These are phyloP conservation scores for Branchinecta sandiegonensis DNA, from an alignment of 2,888 invertebrate genomes.

Conservation along the genomic window DNA sequence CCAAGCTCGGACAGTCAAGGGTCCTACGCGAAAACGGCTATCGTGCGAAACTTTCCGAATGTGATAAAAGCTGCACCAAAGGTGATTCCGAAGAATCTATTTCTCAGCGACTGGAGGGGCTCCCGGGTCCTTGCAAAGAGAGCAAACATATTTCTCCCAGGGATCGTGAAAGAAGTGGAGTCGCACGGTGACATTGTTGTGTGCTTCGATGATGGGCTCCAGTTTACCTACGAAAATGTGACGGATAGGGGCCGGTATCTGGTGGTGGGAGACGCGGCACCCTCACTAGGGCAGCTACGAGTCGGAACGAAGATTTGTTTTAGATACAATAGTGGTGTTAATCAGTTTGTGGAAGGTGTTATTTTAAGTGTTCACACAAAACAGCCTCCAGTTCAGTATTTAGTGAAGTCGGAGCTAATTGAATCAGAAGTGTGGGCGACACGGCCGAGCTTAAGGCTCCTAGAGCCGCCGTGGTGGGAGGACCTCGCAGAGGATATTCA, in stretches of 20 bases:
- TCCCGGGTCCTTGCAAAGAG: slow-evolving; percentile 79
- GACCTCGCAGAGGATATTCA: slow-evolving; percentile 51
- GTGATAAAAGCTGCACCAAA: not conserved
- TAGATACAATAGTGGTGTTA: slow-evolving; percentile 40
- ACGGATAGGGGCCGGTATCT: slow-evolving; percentile 58
- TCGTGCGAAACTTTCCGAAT: not conserved
- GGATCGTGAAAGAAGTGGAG: slow-evolving; percentile 60
- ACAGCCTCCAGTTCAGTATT: slow-evolving; percentile 45
- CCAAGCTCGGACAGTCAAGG: not conserved
- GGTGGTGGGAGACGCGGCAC: slow-evolving; percentile 84
- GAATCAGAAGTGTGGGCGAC: slow-evolving; percentile 45
- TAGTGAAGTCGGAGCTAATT: slow-evolving; percentile 32
- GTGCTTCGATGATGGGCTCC: slow-evolving; percentile 59
- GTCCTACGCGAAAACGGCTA: slow-evolving; percentile 6
- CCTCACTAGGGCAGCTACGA: slow-evolving; percentile 59
- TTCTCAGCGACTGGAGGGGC: slow-evolving; percentile 84
- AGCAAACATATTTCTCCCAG: slow-evolving; percentile 66
- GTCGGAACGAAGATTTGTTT: slow-evolving; percentile 65
- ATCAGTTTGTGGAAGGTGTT: slow-evolving; percentile 61
- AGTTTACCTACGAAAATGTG: slow-evolving; percentile 50
- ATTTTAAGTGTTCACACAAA: slow-evolving; percentile 52
- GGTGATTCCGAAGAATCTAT: slow-evolving; percentile 40
- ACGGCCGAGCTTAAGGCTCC: slow-evolving; percentile 72
- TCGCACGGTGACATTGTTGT: slow-evolving; percentile 56
- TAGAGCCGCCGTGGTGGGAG: slow-evolving; percentile 92